Percentiles rank a stretch among this genome's conserved stretches.
Conservation (phyloP, 2,888 invertebrate genomes). For the Euplagia quadripunctaria region DNA sequence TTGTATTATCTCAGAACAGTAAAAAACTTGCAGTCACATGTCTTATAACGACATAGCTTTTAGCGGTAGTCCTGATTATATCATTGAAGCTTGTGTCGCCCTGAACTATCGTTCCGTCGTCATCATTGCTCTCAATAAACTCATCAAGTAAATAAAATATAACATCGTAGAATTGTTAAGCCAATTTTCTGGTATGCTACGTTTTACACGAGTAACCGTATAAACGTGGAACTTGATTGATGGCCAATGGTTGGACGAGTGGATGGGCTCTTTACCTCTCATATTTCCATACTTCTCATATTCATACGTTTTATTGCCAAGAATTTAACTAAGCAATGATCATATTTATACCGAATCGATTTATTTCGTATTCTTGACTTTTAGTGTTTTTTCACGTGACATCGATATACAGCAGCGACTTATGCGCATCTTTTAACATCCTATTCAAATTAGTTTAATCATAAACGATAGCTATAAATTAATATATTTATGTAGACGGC, state of each 20-base stretch:
- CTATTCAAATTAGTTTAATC: conserved; percentile 2
- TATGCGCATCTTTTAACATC: background rate
- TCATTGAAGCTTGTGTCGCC: background rate
- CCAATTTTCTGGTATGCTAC: conserved; percentile 15
- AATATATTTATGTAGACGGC: background rate
- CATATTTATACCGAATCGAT: conserved; percentile 1
- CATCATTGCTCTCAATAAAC: background rate
- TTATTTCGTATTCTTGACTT: background rate
- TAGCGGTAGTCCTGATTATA: background rate
- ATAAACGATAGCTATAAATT: background rate
- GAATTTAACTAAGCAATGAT: conserved; percentile 3
- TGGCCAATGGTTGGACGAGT: conserved; percentile 12
- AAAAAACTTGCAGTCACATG: no score
- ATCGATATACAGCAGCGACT: background rate
- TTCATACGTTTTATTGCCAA: conserved; percentile 7
- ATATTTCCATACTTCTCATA: background rate
- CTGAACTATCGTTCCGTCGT: background rate
- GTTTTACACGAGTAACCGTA: conserved; percentile 20
- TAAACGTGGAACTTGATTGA: conserved; percentile 25
- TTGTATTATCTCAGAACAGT: no score
- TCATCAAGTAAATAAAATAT: conserved; percentile 4
- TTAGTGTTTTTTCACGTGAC: background rate
- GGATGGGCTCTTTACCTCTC: conserved; percentile 7
- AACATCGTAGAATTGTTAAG: conserved; percentile 7
- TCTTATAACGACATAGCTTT: no score